Evolutionary conservation across 2,113 vertebrate species (phyloP), one percentile per base, ranked within the genome.

Genomic region (Hemicordylus capensis): DNA sequence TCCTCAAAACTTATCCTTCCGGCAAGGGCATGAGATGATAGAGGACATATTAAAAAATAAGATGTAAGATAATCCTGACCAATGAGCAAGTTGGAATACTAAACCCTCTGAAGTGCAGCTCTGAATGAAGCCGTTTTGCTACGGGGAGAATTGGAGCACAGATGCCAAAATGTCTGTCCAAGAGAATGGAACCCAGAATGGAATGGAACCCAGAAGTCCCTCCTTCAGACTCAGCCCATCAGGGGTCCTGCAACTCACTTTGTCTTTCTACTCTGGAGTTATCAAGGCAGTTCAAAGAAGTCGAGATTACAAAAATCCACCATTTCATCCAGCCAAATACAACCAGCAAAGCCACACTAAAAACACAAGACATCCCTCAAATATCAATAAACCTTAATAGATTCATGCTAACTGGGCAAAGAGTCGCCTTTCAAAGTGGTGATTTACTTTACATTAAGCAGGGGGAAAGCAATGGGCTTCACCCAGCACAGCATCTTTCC

Each of bases 41-140:
- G 82, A 54, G 74, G 44, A 6, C 39, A 34, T 72, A 37, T 37
- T 46, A 63, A 15, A 70, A 51, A 37, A 78, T 24, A 26, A 76
- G 31, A 78, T 73, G 51, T 69, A 28, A 85, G 54, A 78, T 78
- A 28, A 46, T 79, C 51, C 37, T 78, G 74, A 85, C 74, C 58
- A 73, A 75, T 84, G 59, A 31, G 24, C 22, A 46, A 85, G 51
- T 59, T 73, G 69, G 17, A 61, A 73, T 14, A 72, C 48, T 28
- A 78, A 28, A 6, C 10, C n/a, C 46, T 67, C 34, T 34, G 14
- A 31, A 31, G 51, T 14, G 39, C 39, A 37, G 39, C 39, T 59
- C 37, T 34, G 56, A 78, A 59, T 70, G 54, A 58, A 59, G 39
- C 64, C 66, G 59, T 70, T 78, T 69, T 59, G 81, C 20, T 12